Evolutionary conservation across 2,113 vertebrate species (phyloP).

Genomic region (Merops nubicus): DNA sequence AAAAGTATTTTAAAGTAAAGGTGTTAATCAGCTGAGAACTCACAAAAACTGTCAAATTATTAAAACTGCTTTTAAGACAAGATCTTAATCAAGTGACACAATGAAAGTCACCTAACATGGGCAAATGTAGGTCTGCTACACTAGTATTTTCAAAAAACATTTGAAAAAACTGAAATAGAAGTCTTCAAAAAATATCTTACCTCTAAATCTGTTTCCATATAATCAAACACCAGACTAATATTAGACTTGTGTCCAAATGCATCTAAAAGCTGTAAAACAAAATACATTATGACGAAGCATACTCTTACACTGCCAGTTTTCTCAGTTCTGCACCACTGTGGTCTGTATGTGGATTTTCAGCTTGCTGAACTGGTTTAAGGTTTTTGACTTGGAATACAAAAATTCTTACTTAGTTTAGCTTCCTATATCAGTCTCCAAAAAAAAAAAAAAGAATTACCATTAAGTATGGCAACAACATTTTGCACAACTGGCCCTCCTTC

Average conservation of each 20-base stretch:
- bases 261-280: conserved; percentile 88
- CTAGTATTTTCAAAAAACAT: not conserved
- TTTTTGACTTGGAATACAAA: not conserved
- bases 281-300: not conserved
- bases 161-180: not conserved
- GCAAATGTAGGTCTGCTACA: not conserved
- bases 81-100: not conserved
- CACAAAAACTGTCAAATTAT: not conserved
- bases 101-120: not conserved
- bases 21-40: not conserved
- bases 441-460: too few species aligned
- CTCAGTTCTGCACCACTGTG: not conserved
- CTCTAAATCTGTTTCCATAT: conserved; percentile 98
- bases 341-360: not conserved
- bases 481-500: not conserved
- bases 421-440: not conserved
- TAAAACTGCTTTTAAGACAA: not conserved
- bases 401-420: not conserved
- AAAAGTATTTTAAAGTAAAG: not conserved
- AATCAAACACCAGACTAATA: conserved; percentile 98
- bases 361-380: not conserved
- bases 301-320: not conserved
- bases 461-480: not conserved
- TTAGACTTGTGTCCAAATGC: conserved; percentile 99
- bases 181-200: conserved; percentile 71